Base-by-base conservation (phyloP, 2,113 vertebrate species). In the Mugil cephalus region DNA sequence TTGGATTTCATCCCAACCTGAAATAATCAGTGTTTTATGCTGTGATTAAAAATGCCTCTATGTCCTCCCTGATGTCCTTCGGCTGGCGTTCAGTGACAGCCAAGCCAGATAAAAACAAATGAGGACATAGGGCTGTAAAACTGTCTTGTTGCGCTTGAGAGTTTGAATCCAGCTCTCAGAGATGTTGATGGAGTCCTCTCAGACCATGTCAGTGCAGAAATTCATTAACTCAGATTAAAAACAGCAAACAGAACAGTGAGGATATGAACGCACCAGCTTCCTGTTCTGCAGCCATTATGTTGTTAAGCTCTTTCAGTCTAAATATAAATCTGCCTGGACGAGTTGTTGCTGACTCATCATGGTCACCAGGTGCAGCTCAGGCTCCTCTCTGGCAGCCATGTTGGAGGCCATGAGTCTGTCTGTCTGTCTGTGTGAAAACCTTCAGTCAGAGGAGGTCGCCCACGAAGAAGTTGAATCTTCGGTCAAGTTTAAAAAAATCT, bases 31-130 rank as follows among this genome's bases (percentile, higher is more conserved):
- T 39, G 51, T 72, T 67, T 77, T 35, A 69, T 7, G 5, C 17
- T 9, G 1, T 4, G 40, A 72, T 63, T 46, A 67, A 75, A 70
- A 60, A 21, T 51, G 40, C 50, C 71, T 13, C 35, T 70, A 65
- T 11, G 30, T 50, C 11, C 8, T 38, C 65, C 51, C 21, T 51
- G 42, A 59, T 59, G 4, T 18, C 13, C 71, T 42, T 68, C 45
- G 58, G 50, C 63, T 17, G 34, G 19, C 19, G 24, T 30, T 30
- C 24, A 30, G 24, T 30, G 24, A 11, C 9, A 4, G 17, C 54
- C 47, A 46, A 65, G 21, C 7, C 0, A 65, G 15, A 39, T 14
- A 1, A 18, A 34, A 34, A 38, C 14, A 48, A 21, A 24, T 11
- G 9, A 51, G 30, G 51, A 30, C 24, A 30, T 30, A 30, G 24